Conservation (phyloP, 1,140 invertebrate species). For the Zaprionus ornatus region DNA sequence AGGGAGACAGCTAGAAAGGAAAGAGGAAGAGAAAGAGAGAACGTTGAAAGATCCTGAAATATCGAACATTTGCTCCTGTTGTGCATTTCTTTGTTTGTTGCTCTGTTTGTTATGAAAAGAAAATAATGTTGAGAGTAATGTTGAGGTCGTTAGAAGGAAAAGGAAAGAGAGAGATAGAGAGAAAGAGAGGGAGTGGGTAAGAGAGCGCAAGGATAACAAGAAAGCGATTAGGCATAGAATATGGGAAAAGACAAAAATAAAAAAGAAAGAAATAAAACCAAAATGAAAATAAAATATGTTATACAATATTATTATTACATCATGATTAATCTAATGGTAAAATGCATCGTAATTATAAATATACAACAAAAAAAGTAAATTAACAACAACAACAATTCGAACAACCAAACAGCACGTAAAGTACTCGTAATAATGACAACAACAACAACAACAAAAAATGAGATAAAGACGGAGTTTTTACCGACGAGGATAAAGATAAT, state of each 20-base stretch:
- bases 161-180: background rate
- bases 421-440: constrained; percentile 35
- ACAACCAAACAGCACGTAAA: constrained; percentile 62
- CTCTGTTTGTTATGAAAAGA: constrained; percentile 71
- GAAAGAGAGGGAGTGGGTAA: constrained; percentile 9
- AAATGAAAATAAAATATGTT: constrained; percentile 57
- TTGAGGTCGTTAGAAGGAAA: constrained; percentile 28
- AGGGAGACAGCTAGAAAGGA: constrained; percentile 10
- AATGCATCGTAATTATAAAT: constrained; percentile 62
- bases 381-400: constrained; percentile 56
- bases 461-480: constrained; percentile 72
- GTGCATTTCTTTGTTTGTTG: constrained; percentile 80
- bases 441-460: constrained; percentile 41
- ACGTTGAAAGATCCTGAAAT: constrained; percentile 34
- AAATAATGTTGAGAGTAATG: constrained; percentile 46
- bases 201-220: constrained; percentile 29
- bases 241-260: constrained; percentile 34
- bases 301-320: constrained; percentile 76
- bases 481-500: constrained; percentile 67
- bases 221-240: constrained; percentile 34
- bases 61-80: constrained; percentile 73
- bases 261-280: constrained; percentile 16
- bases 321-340: constrained; percentile 67
- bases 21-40: constrained; percentile 8
- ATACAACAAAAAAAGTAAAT: constrained; percentile 43